Conservation (phyloP, 2,888 invertebrate genomes). For the Heteromurus nitidus region DNA sequence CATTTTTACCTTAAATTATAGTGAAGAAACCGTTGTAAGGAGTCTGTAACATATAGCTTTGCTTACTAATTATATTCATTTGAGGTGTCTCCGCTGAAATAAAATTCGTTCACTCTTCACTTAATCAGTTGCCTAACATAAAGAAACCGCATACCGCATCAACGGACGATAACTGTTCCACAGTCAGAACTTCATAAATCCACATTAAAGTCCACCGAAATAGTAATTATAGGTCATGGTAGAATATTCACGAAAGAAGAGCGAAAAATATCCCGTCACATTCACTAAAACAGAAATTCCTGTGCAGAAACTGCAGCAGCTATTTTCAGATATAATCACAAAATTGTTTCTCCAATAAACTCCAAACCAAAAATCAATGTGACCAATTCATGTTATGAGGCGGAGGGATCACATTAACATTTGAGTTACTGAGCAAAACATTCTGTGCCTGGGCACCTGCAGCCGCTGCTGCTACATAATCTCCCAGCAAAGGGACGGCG, state of each 20-base stretch:
- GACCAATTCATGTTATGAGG: constrained; percentile 70
- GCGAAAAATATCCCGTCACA: constrained; percentile 46
- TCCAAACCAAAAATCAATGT: constrained; percentile 54
- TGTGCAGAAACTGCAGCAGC: constrained; percentile 2
- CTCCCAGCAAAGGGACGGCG: constrained; percentile 68
- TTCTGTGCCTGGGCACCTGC: constrained; percentile 65
- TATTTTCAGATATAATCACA: background rate
- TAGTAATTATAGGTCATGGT: background rate
- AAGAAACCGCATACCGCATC: background rate
- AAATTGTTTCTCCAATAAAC: background rate
- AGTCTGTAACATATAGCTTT: too few relatives aligned
- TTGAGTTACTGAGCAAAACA: constrained; percentile 72
- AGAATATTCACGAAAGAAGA: constrained; percentile 15
- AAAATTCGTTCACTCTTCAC: background rate
- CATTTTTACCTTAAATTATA: too few relatives aligned
- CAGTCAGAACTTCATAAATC: too few relatives aligned
- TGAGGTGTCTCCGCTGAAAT: too few relatives aligned
- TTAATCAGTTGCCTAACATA: background rate
- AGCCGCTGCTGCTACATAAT: constrained; percentile 67
- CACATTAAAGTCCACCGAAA: background rate
- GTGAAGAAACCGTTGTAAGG: too few relatives aligned
- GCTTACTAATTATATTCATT: too few relatives aligned
- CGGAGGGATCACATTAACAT: constrained; percentile 67
- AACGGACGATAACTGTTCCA: background rate
- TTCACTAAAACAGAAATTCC: constrained; percentile 56